These are phyloP conservation scores for Sphyrna mokarran DNA, from an alignment of 2,113 vertebrate species.

Conservation along the genomic window DNA sequence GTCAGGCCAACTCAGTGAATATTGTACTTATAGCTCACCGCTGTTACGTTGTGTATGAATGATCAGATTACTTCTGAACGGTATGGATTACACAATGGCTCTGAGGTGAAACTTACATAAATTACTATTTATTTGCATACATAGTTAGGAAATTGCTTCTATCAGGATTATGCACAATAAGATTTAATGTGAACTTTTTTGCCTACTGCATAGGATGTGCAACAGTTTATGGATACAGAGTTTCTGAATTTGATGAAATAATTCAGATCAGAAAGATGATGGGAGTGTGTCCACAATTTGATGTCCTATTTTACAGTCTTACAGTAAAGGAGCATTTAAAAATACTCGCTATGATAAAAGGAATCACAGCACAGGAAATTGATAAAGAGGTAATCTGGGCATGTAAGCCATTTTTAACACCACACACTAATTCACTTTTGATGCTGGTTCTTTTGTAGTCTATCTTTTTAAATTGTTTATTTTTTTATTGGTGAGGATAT, in stretches of 20 bases:
- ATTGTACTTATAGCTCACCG: neutral
- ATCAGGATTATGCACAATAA: neutral
- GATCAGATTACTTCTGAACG: neutral
- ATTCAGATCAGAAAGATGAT: conserved; percentile 81
- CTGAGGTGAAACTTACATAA: neutral
- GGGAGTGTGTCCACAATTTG: conserved; percentile 88
- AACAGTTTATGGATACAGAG: conserved; percentile 78
- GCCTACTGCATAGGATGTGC: conserved; percentile 61
- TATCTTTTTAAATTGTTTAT: neutral
- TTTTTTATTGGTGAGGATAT: neutral
- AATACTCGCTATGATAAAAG: conserved; percentile 88
- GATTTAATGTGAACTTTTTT: neutral
- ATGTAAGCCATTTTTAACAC: neutral
- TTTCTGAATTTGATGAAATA: conserved; percentile 80
- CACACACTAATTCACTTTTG: neutral
- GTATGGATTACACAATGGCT: neutral
- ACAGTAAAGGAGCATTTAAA: conserved; percentile 92
- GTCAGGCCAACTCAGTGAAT: neutral
- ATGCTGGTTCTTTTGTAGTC: neutral
- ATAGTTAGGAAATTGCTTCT: neutral
- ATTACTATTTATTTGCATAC: neutral
- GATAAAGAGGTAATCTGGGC: conserved; percentile 67
- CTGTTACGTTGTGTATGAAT: neutral
- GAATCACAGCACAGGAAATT: conserved; percentile 69
- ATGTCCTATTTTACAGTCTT: conserved; percentile 89